Conservation (phyloP, 2,888 invertebrate species). For the Conops quadrifasciatus region DNA sequence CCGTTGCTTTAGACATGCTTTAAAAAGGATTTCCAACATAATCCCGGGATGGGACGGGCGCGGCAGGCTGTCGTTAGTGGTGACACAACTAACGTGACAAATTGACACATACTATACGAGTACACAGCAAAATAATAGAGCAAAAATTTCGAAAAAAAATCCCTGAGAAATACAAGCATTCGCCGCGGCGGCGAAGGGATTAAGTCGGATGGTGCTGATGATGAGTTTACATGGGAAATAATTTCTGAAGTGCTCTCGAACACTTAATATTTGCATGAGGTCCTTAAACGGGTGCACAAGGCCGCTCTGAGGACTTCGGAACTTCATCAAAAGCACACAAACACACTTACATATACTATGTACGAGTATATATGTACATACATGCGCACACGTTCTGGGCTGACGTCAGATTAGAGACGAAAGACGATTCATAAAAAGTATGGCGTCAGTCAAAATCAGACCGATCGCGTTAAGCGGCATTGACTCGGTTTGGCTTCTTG, state of each 20-base stretch:
- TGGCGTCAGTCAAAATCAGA: conserved; percentile 60
- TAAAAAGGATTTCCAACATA: conserved; percentile 53
- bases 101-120: conserved; percentile 51
- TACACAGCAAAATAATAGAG: conserved; percentile 37
- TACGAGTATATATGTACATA: conserved; percentile 34
- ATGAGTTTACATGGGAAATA: conserved; percentile 59
- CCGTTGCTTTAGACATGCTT: not conserved
- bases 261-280: conserved; percentile 61
- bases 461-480: conserved; percentile 55
- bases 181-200: conserved; percentile 19
- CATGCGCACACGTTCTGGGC: conserved; percentile 27
- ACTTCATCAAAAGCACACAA: not conserved
- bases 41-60: conserved; percentile 52
- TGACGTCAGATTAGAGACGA: conserved; percentile 45
- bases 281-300: conserved; percentile 41
- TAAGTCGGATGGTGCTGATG: conserved; percentile 28
- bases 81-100: conserved; percentile 53
- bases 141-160: not conserved
- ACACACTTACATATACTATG: not conserved
- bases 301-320: not conserved
- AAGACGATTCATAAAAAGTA: conserved; percentile 46
- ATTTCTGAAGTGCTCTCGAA: conserved; percentile 62
- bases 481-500: conserved; percentile 60
- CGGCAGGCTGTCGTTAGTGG: conserved; percentile 35
- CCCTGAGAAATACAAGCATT: not conserved